Evolutionary conservation across 2,888 invertebrate genomes (phyloP), one percentile per base, ranked within the genome.

Genomic region (Noctua comes): DNA sequence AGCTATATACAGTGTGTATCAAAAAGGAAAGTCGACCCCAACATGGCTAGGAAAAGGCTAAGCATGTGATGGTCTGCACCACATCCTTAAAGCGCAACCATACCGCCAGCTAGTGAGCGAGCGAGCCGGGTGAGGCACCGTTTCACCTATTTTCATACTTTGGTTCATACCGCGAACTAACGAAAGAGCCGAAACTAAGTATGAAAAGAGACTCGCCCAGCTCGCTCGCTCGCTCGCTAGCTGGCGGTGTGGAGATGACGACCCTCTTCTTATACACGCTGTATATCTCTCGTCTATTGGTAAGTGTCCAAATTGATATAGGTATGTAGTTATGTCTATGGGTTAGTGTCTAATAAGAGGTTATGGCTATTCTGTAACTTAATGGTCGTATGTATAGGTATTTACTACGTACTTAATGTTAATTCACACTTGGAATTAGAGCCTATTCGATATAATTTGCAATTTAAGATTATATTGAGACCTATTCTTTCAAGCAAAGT

Each of bases 291-390:
- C n/a, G 16, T 40, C 16, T 7, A 87, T 89, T 84, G 87, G 68
- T 76, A 80, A 89, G 82, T 85, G 81, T 62, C 68, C 66, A 73
- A 81, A 88, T 82, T 85, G 71, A 66, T 80, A 76, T 65, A 54
- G 18, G 24, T 40, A 18, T 65, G 40, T 24, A 65, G n/a, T 40
- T 69, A 57, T 43, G 40, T 40, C 40, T 21, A 70, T 48, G 40
- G 57, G 31, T 48, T 65, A 36, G 43, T 62, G 27, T 62, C 1
- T 70, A 64, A 71, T 27, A 72, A 62, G 83, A 70, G 27, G 70
- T 59, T 78, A 66, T 77, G 43, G 57, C 8, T 57, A 65, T 31
- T 31, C 59, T 40, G 1, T n/a, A 54, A 48, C 16, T 16, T n/a
- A 65, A 83, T 68, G 24, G 24, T 68, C 11, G 0, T 40, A 46